Percentiles rank a stretch among this genome's conserved stretches.
Conservation (phyloP, 2,888 invertebrate species). For the Caenorhabditis wallacei region DNA sequence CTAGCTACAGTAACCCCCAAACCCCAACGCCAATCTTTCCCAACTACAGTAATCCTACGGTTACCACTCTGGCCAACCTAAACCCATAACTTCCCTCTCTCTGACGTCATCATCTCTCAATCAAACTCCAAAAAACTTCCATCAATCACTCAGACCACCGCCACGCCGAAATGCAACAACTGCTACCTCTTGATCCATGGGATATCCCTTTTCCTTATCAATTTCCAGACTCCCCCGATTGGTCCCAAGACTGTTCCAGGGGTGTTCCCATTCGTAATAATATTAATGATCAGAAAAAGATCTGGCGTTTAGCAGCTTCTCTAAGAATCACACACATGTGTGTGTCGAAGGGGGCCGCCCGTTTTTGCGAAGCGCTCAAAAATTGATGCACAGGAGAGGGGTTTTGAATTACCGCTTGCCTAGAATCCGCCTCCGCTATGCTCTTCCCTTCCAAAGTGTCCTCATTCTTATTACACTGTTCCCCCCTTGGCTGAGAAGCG, state of each 20-base stretch:
- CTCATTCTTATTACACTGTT: constrained; percentile 34
- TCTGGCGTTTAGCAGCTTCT: neutral
- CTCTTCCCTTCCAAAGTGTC: neutral
- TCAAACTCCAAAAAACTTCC: neutral
- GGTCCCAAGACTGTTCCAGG: neutral
- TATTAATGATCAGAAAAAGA: neutral
- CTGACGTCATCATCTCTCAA: neutral
- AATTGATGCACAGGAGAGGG: constrained; percentile 23
- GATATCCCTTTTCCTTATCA: neutral
- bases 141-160: neutral
- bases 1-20: no score
- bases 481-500: no score
- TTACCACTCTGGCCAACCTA: no score
- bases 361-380: neutral
- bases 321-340: constrained; percentile 13
- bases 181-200: neutral
- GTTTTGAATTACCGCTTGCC: constrained; percentile 31
- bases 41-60: no score
- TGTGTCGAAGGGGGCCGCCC: neutral
- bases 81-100: no score
- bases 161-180: neutral
- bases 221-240: neutral
- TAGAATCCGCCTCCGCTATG: constrained; percentile 10
- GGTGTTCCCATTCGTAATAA: neutral
- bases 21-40: no score